Evolutionary conservation across 2,797 vertebrate species (phyloP).

Genomic region (Leuciscus waleckii): DNA sequence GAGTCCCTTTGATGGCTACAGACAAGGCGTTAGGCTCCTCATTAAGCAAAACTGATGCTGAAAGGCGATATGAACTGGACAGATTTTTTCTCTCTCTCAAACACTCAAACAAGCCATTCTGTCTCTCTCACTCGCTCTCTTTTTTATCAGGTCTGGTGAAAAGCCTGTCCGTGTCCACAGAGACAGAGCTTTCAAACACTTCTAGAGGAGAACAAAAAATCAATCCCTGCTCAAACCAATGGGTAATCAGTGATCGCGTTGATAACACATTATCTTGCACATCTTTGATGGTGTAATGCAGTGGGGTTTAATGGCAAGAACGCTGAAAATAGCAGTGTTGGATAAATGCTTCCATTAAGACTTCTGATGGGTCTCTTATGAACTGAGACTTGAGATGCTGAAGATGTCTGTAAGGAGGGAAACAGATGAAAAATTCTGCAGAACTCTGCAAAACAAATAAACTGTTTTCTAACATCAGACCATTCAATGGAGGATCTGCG

Average conservation of each 20-base stretch:
- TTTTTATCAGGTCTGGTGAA: not conserved
- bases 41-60: conserved; percentile 48
- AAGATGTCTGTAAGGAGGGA: conserved; percentile 18
- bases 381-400: conserved; percentile 45
- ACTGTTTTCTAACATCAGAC: conserved; percentile 3
- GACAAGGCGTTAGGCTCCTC: conserved; percentile 43
- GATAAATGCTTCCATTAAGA: conserved; percentile 49
- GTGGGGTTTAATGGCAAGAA: conserved; percentile 49
- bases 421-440: not conserved
- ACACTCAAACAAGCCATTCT: conserved; percentile 19
- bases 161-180: conserved; percentile 35
- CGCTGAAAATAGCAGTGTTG: conserved; percentile 36
- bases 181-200: conserved; percentile 50
- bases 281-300: conserved; percentile 59
- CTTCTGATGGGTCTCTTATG: conserved; percentile 32
- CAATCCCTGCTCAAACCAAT: conserved; percentile 52
- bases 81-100: conserved; percentile 14
- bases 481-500: not conserved
- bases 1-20: conserved; percentile 45
- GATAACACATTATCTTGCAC: conserved; percentile 58
- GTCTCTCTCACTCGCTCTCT: not conserved
- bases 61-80: conserved; percentile 32
- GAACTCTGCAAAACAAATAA: conserved; percentile 2
- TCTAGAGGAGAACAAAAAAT: conserved; percentile 47
- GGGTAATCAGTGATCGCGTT: conserved; percentile 53